phyloP scores from a whole-genome alignment of 2,888 invertebrate species.

The Hirtodrosophila alboralis region DNA sequence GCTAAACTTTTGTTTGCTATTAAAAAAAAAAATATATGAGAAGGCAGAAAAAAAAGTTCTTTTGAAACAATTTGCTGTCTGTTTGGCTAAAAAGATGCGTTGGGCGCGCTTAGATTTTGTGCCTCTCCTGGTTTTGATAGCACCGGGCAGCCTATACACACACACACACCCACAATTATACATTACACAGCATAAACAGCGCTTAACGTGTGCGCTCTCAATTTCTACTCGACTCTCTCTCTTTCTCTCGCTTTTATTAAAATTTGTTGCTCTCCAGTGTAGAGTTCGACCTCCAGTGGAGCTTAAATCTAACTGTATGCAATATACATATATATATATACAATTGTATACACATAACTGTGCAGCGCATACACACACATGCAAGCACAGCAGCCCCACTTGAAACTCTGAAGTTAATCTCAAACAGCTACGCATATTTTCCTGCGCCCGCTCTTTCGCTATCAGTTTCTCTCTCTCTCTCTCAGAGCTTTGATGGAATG shows the following conservation, averaged over 20 bases:
- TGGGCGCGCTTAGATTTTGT: slow-evolving; percentile 47
- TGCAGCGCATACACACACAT: slow-evolving; percentile 36
- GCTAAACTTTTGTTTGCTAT: not conserved
- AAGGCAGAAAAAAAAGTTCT: too few relatives aligned
- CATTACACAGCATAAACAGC: slow-evolving; percentile 16
- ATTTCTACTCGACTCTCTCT: too few relatives aligned
- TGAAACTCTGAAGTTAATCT: slow-evolving; percentile 14
- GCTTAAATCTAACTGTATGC: slow-evolving; percentile 15
- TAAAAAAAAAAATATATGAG: not conserved
- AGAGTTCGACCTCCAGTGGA: slow-evolving; percentile 15
- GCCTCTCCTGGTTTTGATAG: slow-evolving; percentile 46
- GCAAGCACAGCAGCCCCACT: slow-evolving; percentile 11
- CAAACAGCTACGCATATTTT: slow-evolving; percentile 1
- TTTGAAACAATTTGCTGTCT: slow-evolving; percentile 50
- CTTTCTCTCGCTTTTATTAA: too few relatives aligned
- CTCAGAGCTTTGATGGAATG: slow-evolving; percentile 18
- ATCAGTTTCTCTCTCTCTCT: slow-evolving; percentile 13
- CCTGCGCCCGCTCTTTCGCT: slow-evolving; percentile 23
- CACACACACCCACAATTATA: slow-evolving; percentile 7
- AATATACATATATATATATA: slow-evolving; percentile 8
- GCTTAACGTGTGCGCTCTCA: slow-evolving; percentile 15
- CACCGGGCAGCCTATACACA: slow-evolving; percentile 50
- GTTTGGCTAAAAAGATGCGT: slow-evolving; percentile 23
- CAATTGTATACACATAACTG: slow-evolving; percentile 13
- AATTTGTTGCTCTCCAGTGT: slow-evolving; percentile 26